Percentiles rank a stretch among this genome's conserved stretches.
phyloP scores from a whole-genome alignment of 2,113 vertebrate genomes.

The Ctenodactylus gundi region DNA sequence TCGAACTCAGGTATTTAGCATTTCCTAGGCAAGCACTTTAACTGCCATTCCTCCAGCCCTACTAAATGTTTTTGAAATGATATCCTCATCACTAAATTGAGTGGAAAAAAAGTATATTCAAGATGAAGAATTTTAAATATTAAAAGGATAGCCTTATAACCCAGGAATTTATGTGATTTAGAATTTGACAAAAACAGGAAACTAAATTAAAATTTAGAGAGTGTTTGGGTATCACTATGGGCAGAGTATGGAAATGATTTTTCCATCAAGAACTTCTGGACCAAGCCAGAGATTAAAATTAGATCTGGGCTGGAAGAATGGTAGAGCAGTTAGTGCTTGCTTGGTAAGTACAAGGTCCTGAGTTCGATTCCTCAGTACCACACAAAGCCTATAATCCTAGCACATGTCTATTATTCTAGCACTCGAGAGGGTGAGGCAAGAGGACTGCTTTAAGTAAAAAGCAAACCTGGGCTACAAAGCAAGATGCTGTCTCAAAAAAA shows the following conservation, averaged over 20 bases:
- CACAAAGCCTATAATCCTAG: too few species aligned
- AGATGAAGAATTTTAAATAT: slow-evolving; percentile 31
- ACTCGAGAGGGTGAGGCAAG: too few species aligned
- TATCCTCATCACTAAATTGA: background rate
- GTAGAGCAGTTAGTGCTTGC: too few species aligned
- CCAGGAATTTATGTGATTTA: slow-evolving; percentile 16
- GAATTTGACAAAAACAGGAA: slow-evolving; percentile 51
- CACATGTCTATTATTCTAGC: too few species aligned
- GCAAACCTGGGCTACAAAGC: too few species aligned
- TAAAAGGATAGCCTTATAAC: slow-evolving; percentile 12
- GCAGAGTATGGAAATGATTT: slow-evolving; percentile 13
- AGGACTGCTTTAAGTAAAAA: too few species aligned
- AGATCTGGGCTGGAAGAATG: too few species aligned
- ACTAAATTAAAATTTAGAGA: slow-evolving; percentile 42
- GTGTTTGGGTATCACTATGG: background rate
- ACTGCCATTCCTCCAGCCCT: background rate
- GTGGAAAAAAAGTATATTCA: background rate
- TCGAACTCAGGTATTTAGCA: too few species aligned
- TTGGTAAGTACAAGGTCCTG: too few species aligned
- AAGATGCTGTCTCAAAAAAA: too few species aligned
- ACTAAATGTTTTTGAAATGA: background rate
- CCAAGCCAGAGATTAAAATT: background rate
- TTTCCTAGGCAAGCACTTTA: too few species aligned
- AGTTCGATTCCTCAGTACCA: too few species aligned
- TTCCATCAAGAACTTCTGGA: background rate